These are phyloP conservation scores for Caenorhabditis uteleia DNA, from an alignment of 2,888 invertebrate species.

Conservation along the genomic window DNA sequence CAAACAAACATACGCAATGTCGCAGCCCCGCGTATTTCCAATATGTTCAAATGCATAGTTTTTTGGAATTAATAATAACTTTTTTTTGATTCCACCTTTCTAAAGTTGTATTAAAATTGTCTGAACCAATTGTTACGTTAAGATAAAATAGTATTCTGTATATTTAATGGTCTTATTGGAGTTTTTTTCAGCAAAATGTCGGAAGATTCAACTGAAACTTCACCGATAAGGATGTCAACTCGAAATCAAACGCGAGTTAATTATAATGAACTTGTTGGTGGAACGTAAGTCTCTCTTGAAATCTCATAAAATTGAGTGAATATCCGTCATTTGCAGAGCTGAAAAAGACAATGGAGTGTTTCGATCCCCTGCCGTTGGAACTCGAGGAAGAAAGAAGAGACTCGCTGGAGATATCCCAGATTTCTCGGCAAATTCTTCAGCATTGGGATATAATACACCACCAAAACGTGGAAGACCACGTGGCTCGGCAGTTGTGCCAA, in stretches of 20 bases:
- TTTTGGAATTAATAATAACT: no score
- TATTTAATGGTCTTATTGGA: no score
- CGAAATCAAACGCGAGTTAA: constrained; percentile 43
- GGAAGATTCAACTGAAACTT: constrained; percentile 5
- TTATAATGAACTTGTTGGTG: constrained; percentile 38
- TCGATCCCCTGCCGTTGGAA: constrained; percentile 47
- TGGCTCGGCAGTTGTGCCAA: constrained; percentile 15
- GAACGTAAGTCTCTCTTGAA: constrained; percentile 1
- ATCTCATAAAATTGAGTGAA: no score
- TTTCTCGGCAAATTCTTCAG: constrained; percentile 18
- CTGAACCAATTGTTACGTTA: no score
- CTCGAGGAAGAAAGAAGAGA: constrained; percentile 49
- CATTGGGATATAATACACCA: constrained; percentile 24
- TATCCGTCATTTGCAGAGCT: constrained; percentile 16
- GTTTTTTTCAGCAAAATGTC: constrained; percentile 22
- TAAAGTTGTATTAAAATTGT: no score
- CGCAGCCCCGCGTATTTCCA: no score
- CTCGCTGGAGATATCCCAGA: constrained; percentile 26
- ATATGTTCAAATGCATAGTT: no score
- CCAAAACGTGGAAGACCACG: constrained; percentile 54
- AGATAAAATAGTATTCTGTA: no score
- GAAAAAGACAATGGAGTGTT: constrained; percentile 49
- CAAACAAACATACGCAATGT: no score
- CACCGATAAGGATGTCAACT: constrained; percentile 47
- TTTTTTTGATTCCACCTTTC: no score